Evolutionary conservation across 2,797 vertebrate genomes (phyloP), one percentile per base, ranked within the genome.

Genomic region (Anabas testudineus): DNA sequence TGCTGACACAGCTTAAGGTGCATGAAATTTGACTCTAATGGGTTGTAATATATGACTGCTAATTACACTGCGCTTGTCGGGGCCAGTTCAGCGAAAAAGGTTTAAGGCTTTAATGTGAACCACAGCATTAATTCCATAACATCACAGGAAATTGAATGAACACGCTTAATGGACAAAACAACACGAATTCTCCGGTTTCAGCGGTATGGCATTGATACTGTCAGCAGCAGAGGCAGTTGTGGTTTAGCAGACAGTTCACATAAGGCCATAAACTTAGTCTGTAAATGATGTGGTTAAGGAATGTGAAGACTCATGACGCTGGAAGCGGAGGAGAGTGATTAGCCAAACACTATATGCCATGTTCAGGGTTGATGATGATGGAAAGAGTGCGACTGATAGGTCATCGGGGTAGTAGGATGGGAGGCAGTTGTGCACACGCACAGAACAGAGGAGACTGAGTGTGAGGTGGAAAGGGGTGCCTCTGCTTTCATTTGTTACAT

Each of bases 311-410:
- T 80, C 55, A 28, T 67, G 54, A 54, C 13, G 39, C 46, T 73
- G 65, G 55, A 62, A 71, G 72, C 75, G 62, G 63, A 72, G 68
- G 76, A 74, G 72, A 61, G 57, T 65, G 74, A 87, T 87, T 77
- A 84, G 77, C 53, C 43, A 36, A 42, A 78, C 67, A 81, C 75
- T 72, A 32, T 68, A 65, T 42, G 54, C 47, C 45, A 64, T 10
- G 65, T 59, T 88, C 57, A 77, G 66, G 74, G 74, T 59, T 77
- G 73, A 88, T 68, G 79, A 56, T 79, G 83, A 86, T 75, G 73
- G 73, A 73, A 58, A 67, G 61, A 70, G 62, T 74, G 76, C 76
- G 86, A 83, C 74, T 66, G 82, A 79, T 75, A 39, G 74, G 58
- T 70, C 59, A 37, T 80, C 75, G 37, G 76, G 60, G 67, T 59